Percentiles rank a stretch among this genome's conserved stretches.
phyloP scores from a whole-genome alignment of 2,888 invertebrate species.

The Acanthacorydalis orientalis region DNA sequence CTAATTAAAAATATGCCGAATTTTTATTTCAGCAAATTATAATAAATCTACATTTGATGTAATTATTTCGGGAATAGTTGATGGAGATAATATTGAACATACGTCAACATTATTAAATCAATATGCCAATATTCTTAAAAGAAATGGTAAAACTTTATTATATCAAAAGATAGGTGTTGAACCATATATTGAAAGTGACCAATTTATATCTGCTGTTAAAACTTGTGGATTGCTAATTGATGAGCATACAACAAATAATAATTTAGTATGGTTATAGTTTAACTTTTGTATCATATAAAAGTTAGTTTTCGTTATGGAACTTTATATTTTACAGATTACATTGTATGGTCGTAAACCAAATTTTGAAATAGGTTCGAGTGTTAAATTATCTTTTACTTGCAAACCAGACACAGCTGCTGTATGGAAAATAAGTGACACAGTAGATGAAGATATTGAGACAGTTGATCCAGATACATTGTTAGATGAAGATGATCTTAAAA shows the following conservation, averaged over 20 bases:
- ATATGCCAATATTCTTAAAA: constrained; percentile 41
- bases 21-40: constrained; percentile 29
- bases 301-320: neutral
- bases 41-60: constrained; percentile 41
- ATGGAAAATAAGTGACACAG: constrained; percentile 58
- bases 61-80: constrained; percentile 35
- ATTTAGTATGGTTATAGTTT: constrained; percentile 9
- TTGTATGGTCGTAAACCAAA: constrained; percentile 41
- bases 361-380: constrained; percentile 52
- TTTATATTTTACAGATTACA: neutral
- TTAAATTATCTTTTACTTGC: constrained; percentile 31
- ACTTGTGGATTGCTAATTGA: constrained; percentile 42
- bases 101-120: constrained; percentile 30
- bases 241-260: constrained; percentile 16
- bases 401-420: constrained; percentile 28
- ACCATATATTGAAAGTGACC: constrained; percentile 20
- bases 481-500: constrained; percentile 76
- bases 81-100: constrained; percentile 27
- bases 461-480: constrained; percentile 80
- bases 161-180: constrained; percentile 25
- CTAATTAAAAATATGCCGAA: neutral
- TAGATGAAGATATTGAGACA: constrained; percentile 51
- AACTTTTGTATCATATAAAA: neutral
- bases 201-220: constrained; percentile 33
- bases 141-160: constrained; percentile 39